A percentile compares a stretch with the other conserved stretches of the same genome.
Evolutionary conservation across 1,140 invertebrate species (phyloP).

Genomic region (Papilio glaucus): DNA sequence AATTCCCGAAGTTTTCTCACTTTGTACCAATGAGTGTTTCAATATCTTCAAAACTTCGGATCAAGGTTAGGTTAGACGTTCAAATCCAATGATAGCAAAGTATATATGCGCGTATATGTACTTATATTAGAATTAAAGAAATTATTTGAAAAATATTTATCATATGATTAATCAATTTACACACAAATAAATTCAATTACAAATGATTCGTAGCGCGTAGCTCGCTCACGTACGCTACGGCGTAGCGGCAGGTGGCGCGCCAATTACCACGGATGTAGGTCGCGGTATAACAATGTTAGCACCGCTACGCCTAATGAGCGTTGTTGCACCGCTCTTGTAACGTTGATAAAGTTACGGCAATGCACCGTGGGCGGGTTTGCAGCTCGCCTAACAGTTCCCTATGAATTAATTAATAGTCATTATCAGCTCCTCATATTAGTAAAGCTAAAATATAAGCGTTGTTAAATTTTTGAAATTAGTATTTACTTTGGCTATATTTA

Average conservation of each 20-base stretch:
- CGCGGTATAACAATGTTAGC: conserved; percentile 29
- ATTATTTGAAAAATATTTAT: no score
- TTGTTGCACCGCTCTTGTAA: conserved; percentile 13
- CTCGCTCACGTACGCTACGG: conserved; percentile 7
- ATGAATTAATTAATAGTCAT: no score
- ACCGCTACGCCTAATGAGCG: conserved; percentile 20
- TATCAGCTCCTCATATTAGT: no score
- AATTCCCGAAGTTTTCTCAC: neutral
- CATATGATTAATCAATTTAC: neutral
- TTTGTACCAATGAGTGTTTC: neutral
- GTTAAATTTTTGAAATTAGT: no score
- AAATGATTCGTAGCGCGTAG: conserved; percentile 14
- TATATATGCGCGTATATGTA: no score
- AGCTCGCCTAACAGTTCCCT: neutral
- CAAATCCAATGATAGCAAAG: no score
- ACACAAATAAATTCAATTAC: neutral
- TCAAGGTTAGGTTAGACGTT: no score
- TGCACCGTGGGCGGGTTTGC: neutral
- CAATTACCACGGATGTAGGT: conserved; percentile 28
- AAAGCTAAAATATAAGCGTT: no score
- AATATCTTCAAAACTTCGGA: neutral
- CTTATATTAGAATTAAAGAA: no score
- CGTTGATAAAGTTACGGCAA: neutral
- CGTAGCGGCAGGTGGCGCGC: conserved; percentile 28
- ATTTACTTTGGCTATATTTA: no score